phyloP scores from a whole-genome alignment of 2,113 vertebrate genomes.

The Brachyistius frenatus region DNA sequence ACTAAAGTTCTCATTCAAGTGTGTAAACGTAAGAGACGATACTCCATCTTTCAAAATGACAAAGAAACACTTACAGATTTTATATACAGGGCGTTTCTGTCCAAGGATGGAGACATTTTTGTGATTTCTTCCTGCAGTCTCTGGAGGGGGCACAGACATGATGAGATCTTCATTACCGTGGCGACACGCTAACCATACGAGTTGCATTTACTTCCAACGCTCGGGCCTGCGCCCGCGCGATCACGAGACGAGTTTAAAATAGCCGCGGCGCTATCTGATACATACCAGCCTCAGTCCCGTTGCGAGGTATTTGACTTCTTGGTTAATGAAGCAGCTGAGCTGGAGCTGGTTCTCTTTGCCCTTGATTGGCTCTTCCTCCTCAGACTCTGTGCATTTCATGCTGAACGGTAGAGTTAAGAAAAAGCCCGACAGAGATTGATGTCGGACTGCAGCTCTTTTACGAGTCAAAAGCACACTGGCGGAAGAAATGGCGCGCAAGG shows the following conservation, averaged over 20 bases:
- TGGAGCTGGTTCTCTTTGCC: conserved; percentile 97
- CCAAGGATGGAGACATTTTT: conserved; percentile 93
- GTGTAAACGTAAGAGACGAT: too few species aligned
- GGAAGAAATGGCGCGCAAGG: not conserved
- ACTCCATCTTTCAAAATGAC: not conserved
- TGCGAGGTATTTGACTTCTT: conserved; percentile 98
- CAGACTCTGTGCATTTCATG: conserved; percentile 98
- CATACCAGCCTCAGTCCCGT: conserved; percentile 96
- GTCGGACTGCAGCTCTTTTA: not conserved
- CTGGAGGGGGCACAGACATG: conserved; percentile 74
- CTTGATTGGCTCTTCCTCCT: conserved; percentile 95
- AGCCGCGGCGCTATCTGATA: not conserved
- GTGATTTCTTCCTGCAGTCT: conserved; percentile 99
- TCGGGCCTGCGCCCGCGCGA: too few species aligned
- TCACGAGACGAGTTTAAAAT: too few species aligned
- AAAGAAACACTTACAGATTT: conserved; percentile 91
- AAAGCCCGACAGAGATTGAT: not conserved
- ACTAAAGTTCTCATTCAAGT: not conserved
- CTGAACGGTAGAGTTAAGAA: conserved; percentile 84
- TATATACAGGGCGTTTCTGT: conserved; percentile 97
- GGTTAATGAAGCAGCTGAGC: conserved; percentile 99
- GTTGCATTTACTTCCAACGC: not conserved
- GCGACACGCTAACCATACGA: not conserved
- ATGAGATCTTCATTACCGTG: not conserved
- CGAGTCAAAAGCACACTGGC: not conserved